Base-by-base conservation (phyloP, 1,140 invertebrate genomes). In the Olivierus martensii region DNA sequence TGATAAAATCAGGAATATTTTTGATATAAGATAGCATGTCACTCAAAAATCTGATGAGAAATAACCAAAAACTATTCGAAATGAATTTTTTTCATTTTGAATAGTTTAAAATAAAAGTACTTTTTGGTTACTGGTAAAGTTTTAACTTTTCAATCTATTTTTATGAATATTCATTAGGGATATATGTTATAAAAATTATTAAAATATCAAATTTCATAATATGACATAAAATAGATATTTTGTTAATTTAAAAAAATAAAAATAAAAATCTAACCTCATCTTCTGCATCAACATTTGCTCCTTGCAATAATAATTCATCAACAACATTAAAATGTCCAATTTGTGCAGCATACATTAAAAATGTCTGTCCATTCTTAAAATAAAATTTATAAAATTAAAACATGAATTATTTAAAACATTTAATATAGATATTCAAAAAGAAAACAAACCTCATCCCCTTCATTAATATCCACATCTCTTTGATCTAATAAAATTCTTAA, bases 231-330 rank as follows among this genome's bases (percentile, higher is more conserved):
- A 28, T n/a, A 28, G 9, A 28, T 28, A 28, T 28, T 28, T 28
- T 28, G 9, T 28, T 28, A 45, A 35, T 62, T 41, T 45, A 28
- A 28, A 28, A 28, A 28, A 28, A 44, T 18, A 18, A 51, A 41
- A 45, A 35, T 18, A 19, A 46, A 36, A 15, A 14, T 34, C 74
- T 73, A 69, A 82, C 81, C 65, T 78, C 77, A 69, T 95, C 91
- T 62, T 87, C 83, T n/a, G 81, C 81, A 67, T 89, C 85, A 12
- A 87, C 79, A 68, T 95, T 89, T 9, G 90, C 87, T 37, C 85
- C 84, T 64, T 88, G 80, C 44, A 81, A 79, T 47, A 95, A 71
- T 21, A 95, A 75, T 65, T 88, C 79, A 34, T 81, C 75, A 34
- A 89, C 86, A 71, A 93, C 86, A 19, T 79, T 77, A 18, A 80